Conservation (phyloP, 2,797 vertebrate species). For the Halcyon badia region DNA sequence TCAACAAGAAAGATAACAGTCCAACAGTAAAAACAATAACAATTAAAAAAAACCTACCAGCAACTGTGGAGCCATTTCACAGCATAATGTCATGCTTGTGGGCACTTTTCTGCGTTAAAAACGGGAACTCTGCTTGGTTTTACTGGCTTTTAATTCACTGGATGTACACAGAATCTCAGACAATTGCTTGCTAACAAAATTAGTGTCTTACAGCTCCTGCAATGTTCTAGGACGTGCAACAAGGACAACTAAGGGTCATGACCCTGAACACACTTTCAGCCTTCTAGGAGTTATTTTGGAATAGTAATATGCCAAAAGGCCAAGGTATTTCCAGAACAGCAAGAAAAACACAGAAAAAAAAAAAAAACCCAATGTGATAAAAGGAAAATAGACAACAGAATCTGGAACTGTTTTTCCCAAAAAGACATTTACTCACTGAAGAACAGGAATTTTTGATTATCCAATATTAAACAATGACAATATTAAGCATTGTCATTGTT, state of each 20-base stretch:
- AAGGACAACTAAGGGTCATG: not conserved
- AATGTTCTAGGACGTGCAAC: not conserved
- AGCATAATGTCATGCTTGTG: not conserved
- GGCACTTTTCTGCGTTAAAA: not conserved
- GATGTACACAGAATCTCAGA: not conserved
- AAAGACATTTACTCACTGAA: not conserved
- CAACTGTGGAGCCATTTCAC: not conserved
- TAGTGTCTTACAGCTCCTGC: not conserved
- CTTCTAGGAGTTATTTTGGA: not conserved
- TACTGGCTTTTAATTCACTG: not conserved
- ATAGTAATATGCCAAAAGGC: not conserved
- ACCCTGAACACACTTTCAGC: not conserved
- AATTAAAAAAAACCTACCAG: not conserved
- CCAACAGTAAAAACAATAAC: not conserved
- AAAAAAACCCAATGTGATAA: fast-evolving
- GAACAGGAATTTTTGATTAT: not conserved
- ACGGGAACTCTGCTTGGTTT: not conserved
- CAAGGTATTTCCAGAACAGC: not conserved
- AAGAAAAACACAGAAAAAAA: not conserved
- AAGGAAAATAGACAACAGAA: not conserved
- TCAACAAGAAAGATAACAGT: not conserved
- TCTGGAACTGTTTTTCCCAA: not conserved
- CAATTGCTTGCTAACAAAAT: not conserved
- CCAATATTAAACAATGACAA: not conserved
- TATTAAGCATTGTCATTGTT: not conserved